Evolutionary conservation across 2,797 vertebrate genomes (phyloP), one percentile per base, ranked within the genome.

Genomic region (Chaetophractus vellerosus): DNA sequence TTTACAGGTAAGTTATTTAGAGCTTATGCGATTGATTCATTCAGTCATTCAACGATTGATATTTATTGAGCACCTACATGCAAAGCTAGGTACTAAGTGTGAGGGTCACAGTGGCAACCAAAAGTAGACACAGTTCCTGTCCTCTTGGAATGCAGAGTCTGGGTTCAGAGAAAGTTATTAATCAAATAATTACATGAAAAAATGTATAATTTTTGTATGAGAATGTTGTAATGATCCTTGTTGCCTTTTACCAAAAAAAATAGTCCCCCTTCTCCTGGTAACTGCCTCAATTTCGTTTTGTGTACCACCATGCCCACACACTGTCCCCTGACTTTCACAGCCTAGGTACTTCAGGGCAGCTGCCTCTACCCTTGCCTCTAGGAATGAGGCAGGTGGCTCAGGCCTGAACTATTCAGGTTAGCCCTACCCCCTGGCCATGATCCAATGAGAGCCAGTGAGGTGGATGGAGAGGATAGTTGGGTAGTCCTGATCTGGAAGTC

Each of bases 221-320:
- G 52, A 81, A 9, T 33, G 9, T 38, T 66, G n/a, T 26, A 69
- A 52, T 48, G 33, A 79, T 16, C 14, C 50, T 41, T 28, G 36
- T 28, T 89, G n/a, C 33, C 82, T 76, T 92, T 55, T 68, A 78
- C 50, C 50, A 80, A 89, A 36, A 57, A 89, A 81, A n/a, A n/a
- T 38, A 28, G 3, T 76, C 4, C 80, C n/a, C 1, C 23, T 57
- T 50, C 16, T 48, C 55, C 57, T 76, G 36, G 48, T 76, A n/a
- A 57, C 14, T 45, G 48, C 36, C 15, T 81, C n/a, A 19, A 26
- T 88, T 48, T 89, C 45, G 38, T 9, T 63, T 28, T 71, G 21
- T 57, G 33, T 10, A 61, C 11, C 41, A 33, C 48, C n/a, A 84
- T 19, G 23, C 6, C 15, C 68, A 26, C 12, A 28, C n/a, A 14